phyloP scores from a whole-genome alignment of 2,113 vertebrate genomes.

The Cairina moschata region DNA sequence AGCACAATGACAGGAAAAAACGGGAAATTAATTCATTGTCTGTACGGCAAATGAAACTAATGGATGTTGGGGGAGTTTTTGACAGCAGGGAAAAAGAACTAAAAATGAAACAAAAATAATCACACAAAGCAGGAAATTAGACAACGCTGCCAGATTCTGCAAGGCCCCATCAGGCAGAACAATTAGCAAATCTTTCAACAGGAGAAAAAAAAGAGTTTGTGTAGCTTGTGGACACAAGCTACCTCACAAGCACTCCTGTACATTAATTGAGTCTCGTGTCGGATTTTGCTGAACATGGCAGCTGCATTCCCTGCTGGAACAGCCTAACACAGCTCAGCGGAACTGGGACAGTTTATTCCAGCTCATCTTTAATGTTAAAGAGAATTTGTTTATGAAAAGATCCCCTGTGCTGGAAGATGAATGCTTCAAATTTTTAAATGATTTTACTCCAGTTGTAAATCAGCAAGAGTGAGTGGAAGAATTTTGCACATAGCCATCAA shows the following conservation, averaged over 20 bases:
- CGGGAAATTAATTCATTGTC: conserved; percentile 54
- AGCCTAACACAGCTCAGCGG: not conserved
- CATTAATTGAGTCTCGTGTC: not conserved
- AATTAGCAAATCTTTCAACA: conserved; percentile 41
- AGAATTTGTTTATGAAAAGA: not conserved
- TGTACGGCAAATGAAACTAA: conserved; percentile 25
- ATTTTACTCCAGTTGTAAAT: not conserved
- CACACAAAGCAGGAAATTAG: conserved; percentile 35
- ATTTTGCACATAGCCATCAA: not conserved
- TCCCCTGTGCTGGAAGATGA: not conserved
- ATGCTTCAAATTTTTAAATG: not conserved
- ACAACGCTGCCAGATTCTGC: not conserved
- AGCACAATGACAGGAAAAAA: not conserved
- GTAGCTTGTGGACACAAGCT: not conserved
- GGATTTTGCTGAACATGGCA: not conserved
- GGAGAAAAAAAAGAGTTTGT: conserved; percentile 1
- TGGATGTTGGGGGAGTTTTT: not conserved
- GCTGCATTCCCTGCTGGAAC: not conserved
- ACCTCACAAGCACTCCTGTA: not conserved
- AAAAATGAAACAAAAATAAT: not conserved
- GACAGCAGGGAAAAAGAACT: not conserved
- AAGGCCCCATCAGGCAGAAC: conserved; percentile 43
- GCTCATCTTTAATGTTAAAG: not conserved
- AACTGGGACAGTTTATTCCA: not conserved
- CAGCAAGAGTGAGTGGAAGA: not conserved